A percentile compares a stretch with the other conserved stretches of the same genome.
These are phyloP conservation scores for Toxostoma redivivum DNA, from an alignment of 2,113 vertebrate species.

Conservation along the genomic window DNA sequence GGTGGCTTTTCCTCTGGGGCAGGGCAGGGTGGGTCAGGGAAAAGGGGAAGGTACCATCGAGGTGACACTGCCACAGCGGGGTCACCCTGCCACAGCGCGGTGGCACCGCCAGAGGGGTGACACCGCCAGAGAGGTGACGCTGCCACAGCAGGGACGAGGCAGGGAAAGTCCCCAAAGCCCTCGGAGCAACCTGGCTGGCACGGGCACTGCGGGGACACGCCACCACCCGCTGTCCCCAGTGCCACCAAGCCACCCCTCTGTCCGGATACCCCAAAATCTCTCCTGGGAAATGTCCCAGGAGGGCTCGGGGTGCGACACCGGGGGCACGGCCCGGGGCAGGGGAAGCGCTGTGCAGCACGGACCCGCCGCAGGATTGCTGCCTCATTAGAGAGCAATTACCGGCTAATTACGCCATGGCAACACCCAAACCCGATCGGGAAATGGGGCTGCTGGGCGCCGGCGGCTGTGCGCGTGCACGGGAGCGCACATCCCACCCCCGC, in stretches of 20 bases:
- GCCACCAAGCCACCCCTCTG: neutral
- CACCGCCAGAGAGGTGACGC: rapidly evolving
- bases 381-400: constrained; percentile 36
- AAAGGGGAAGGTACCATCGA: no score
- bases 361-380: neutral
- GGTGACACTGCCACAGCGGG: neutral
- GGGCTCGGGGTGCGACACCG: neutral
- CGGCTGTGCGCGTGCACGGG: neutral
- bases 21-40: no score
- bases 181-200: neutral
- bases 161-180: neutral
- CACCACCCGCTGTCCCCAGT: neutral
- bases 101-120: rapidly evolving
- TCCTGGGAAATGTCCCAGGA: rapidly evolving
- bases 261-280: neutral
- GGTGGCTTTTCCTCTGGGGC: no score
- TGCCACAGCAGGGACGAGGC: neutral
- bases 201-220: neutral
- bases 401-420: neutral
- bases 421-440: constrained; percentile 30
- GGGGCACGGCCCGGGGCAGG: neutral
- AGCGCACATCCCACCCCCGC: neutral
- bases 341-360: neutral
- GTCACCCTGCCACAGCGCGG: rapidly evolving
- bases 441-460: neutral